Percentiles rank a stretch among this genome's conserved stretches.
These are phyloP conservation scores for Aphaenogaster rudis DNA, from an alignment of 1,140 invertebrate species.

Conservation along the genomic window DNA sequence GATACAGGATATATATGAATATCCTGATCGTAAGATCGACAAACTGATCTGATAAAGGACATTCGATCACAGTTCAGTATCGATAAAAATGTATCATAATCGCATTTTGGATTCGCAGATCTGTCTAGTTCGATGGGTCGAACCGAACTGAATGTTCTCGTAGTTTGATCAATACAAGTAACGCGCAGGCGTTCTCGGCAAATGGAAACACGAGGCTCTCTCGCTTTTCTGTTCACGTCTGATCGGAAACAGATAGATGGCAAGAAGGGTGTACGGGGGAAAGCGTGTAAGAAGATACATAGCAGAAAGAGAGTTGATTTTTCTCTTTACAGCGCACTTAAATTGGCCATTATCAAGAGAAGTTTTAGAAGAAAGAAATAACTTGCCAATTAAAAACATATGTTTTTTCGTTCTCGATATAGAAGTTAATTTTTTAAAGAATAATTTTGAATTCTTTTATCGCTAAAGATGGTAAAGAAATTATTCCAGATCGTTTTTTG, in stretches of 20 bases:
- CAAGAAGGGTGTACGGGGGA: constrained; percentile 23
- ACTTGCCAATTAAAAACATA: not conserved
- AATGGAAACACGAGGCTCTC: constrained; percentile 66
- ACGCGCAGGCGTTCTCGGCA: constrained; percentile 74
- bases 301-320: not conserved
- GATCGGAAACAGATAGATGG: constrained; percentile 66
- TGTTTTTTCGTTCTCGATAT: not conserved
- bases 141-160: constrained; percentile 74
- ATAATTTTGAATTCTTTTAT: not conserved
- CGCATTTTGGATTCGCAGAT: constrained; percentile 70
- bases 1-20: not conserved
- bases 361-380: not conserved
- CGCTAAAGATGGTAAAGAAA: not conserved
- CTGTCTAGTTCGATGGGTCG: constrained; percentile 74
- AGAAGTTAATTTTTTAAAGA: not conserved
- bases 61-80: not conserved
- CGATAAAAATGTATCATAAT: constrained; percentile 56
- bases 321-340: not conserved
- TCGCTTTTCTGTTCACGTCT: constrained; percentile 56
- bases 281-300: constrained; percentile 11
- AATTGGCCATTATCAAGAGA: constrained; percentile 26
- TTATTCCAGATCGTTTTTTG: not conserved
- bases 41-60: constrained; percentile 7
- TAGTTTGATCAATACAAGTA: constrained; percentile 78
- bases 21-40: constrained; percentile 14